These are phyloP conservation scores for Dicrurus megarhynchus DNA, from an alignment of 2,113 vertebrate species.

Conservation along the genomic window DNA sequence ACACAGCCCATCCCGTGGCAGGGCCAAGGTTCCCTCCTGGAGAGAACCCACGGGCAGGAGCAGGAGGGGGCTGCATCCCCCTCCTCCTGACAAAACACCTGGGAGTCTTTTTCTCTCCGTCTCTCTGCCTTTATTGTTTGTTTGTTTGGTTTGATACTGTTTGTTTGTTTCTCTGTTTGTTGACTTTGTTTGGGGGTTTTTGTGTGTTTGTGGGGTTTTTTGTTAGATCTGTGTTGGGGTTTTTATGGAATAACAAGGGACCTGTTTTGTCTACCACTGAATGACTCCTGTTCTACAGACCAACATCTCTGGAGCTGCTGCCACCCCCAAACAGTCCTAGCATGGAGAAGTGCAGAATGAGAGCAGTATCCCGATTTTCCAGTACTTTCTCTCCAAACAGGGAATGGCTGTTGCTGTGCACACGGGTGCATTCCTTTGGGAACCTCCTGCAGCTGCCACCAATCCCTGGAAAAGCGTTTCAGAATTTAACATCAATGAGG, in stretches of 20 bases:
- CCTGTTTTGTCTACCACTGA: neutral
- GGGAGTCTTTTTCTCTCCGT: neutral
- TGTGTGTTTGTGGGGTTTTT: neutral
- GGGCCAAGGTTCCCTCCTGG: fast-evolving
- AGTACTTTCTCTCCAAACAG: neutral
- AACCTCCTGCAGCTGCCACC: neutral
- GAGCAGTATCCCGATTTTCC: neutral
- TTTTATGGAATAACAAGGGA: neutral
- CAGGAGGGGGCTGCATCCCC: neutral
- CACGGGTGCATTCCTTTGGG: neutral
- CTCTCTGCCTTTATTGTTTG: too few relatives aligned
- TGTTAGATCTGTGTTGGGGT: neutral
- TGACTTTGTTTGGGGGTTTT: neutral
- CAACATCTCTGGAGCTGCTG: neutral
- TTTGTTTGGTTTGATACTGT: too few relatives aligned
- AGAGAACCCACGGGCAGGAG: neutral
- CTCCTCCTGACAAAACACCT: neutral
- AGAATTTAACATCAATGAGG: neutral
- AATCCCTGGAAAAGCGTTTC: neutral
- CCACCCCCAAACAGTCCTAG: neutral
- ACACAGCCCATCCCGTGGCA: fast-evolving
- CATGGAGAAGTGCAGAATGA: fast-evolving
- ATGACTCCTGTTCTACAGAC: neutral
- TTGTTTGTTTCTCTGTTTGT: neutral
- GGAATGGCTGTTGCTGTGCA: neutral